phyloP scores from a whole-genome alignment of 2,888 invertebrate genomes.

The Rhagonycha lutea region DNA sequence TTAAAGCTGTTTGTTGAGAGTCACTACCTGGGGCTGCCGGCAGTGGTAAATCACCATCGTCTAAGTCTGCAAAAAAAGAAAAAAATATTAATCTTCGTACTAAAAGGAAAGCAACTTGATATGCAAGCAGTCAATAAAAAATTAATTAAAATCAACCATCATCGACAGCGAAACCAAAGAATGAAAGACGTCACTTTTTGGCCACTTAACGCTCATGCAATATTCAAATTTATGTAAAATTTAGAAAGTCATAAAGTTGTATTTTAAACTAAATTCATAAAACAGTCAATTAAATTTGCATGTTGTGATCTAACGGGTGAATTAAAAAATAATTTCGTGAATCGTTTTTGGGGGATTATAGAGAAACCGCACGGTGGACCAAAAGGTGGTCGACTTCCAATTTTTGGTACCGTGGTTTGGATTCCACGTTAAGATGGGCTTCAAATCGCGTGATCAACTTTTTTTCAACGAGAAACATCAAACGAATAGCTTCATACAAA shows the following conservation, averaged over 20 bases:
- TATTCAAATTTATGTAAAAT: neutral
- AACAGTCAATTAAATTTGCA: neutral
- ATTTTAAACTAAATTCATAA: neutral
- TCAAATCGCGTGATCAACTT: neutral
- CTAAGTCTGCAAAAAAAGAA: conserved; percentile 62
- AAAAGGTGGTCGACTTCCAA: neutral
- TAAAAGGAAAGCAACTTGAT: neutral
- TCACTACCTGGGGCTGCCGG: conserved; percentile 60
- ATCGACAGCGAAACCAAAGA: neutral
- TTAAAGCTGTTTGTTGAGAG: conserved; percentile 73
- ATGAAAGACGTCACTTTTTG: neutral
- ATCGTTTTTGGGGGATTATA: neutral
- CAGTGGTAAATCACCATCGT: conserved; percentile 72
- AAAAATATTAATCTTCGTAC: conserved; percentile 38
- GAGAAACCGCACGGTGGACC: neutral
- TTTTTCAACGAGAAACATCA: neutral
- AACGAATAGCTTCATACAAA: neutral
- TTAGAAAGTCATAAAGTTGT: neutral
- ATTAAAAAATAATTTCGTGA: neutral
- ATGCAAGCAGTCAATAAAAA: neutral
- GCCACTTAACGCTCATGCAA: neutral
- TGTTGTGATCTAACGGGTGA: neutral
- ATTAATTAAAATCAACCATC: neutral
- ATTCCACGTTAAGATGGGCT: neutral
- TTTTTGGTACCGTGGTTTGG: too few species aligned